These are phyloP conservation scores for Melanotaenia boesemani DNA, from an alignment of 2,797 vertebrate species.

Conservation along the genomic window DNA sequence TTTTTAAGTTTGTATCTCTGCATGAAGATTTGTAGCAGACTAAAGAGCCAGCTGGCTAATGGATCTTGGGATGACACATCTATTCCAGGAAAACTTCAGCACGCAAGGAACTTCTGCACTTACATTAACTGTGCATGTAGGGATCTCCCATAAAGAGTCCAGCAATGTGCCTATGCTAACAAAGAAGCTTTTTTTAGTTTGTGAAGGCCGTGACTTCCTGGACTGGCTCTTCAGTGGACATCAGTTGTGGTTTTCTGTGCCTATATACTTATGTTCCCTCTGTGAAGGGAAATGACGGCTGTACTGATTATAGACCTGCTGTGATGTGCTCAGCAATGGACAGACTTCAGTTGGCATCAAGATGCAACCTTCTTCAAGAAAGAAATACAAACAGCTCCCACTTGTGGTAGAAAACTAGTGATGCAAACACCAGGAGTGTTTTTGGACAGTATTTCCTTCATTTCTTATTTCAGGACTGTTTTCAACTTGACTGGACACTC, in stretches of 20 bases:
- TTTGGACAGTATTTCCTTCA: background rate
- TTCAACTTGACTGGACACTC: background rate
- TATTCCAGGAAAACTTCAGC: conserved; percentile 56
- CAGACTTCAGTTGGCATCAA: conserved; percentile 19
- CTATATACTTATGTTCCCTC: conserved; percentile 74
- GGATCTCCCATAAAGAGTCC: conserved; percentile 46
- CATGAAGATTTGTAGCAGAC: conserved; percentile 1
- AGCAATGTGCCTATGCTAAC: conserved; percentile 33
- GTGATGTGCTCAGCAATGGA: conserved; percentile 44
- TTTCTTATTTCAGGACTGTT: background rate
- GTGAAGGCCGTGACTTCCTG: conserved; percentile 43
- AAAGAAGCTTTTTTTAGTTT: conserved; percentile 64
- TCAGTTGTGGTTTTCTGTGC: conserved; percentile 66
- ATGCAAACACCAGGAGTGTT: conserved; percentile 7
- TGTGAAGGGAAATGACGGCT: conserved; percentile 62
- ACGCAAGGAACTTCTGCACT: conserved; percentile 31
- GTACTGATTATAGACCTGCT: conserved; percentile 71
- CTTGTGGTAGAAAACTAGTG: conserved; percentile 52
- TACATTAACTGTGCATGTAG: conserved; percentile 37
- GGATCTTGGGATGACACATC: conserved; percentile 35
- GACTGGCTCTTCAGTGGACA: conserved; percentile 55
- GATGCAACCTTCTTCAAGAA: conserved; percentile 11
- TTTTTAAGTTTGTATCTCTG: conserved; percentile 5
- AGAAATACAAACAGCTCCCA: conserved; percentile 60
- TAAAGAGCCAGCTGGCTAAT: conserved; percentile 11